Conservation (phyloP, 2,888 invertebrate genomes). For the Sphaerolaimus hirsutus region DNA sequence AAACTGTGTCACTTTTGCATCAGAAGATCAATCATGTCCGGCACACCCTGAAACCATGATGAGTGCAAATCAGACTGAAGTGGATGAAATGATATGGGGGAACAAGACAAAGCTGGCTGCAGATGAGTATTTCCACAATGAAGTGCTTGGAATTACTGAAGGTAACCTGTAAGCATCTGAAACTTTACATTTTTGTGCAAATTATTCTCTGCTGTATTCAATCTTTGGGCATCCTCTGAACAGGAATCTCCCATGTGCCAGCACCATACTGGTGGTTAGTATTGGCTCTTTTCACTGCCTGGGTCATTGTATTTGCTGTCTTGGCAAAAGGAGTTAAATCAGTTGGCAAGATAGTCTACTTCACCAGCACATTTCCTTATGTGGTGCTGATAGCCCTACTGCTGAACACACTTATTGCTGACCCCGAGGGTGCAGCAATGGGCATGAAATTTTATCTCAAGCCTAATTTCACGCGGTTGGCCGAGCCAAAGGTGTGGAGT, state of each 20-base stretch:
- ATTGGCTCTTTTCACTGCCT: slow-evolving; percentile 3
- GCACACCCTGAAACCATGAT: too few species aligned
- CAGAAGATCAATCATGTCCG: neutral
- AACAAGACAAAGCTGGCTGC: slow-evolving; percentile 6
- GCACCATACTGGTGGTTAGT: slow-evolving; percentile 5
- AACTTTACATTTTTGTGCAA: too few species aligned
- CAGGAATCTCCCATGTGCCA: too few species aligned
- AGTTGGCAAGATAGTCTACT: slow-evolving; percentile 8
- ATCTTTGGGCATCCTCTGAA: too few species aligned
- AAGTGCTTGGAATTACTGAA: slow-evolving; percentile 2
- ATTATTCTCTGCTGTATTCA: too few species aligned
- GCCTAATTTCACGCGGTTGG: slow-evolving; percentile 16
- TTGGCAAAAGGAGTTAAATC: slow-evolving; percentile 7
- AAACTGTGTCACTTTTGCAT: slow-evolving; percentile 6
- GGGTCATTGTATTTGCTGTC: slow-evolving; percentile 8
- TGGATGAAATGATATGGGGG: too few species aligned
- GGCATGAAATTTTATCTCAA: slow-evolving; percentile 18
- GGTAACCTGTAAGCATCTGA: too few species aligned
- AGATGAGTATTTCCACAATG: slow-evolving; percentile 7
- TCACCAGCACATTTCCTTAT: slow-evolving; percentile 8
- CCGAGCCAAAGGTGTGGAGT: slow-evolving; percentile 12
- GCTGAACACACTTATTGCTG: slow-evolving; percentile 9
- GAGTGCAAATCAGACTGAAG: too few species aligned
- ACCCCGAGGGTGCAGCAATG: slow-evolving; percentile 16
- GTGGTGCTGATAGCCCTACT: slow-evolving; percentile 6